phyloP scores from a whole-genome alignment of 2,888 invertebrate species.

The Stenoptilia bipunctidactyla region DNA sequence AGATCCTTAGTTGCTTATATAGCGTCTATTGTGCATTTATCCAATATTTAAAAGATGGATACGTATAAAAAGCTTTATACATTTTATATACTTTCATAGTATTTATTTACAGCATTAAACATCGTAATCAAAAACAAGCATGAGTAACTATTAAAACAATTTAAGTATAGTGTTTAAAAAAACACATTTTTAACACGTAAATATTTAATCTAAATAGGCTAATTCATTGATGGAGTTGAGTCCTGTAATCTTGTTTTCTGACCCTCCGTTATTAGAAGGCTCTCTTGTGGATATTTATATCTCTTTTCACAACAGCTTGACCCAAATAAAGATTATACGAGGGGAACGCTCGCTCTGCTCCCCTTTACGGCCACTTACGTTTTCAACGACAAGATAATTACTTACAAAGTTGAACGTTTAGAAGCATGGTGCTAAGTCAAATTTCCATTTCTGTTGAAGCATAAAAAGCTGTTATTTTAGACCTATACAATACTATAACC shows the following conservation, averaged over 20 bases:
- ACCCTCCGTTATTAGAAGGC: slow-evolving; percentile 18
- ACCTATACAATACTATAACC: slow-evolving; percentile 6
- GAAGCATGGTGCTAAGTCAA: neutral
- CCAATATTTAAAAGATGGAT: too few species aligned
- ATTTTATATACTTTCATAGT: too few species aligned
- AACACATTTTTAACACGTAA: too few species aligned
- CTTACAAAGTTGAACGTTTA: slow-evolving; percentile 14
- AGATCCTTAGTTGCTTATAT: too few species aligned
- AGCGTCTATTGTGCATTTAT: too few species aligned
- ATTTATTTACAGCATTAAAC: too few species aligned
- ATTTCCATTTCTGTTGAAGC: neutral
- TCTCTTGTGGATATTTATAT: slow-evolving; percentile 22
- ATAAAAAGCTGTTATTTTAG: slow-evolving; percentile 6
- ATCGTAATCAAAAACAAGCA: too few species aligned
- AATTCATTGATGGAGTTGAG: neutral
- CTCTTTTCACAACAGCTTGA: slow-evolving; percentile 26
- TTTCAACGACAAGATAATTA: slow-evolving; percentile 34
- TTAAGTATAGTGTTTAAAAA: too few species aligned
- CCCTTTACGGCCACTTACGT: slow-evolving; percentile 36
- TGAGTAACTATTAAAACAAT: too few species aligned
- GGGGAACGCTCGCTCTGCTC: slow-evolving; percentile 25
- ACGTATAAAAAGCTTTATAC: too few species aligned
- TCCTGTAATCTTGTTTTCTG: slow-evolving; percentile 16
- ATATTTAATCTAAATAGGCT: neutral
- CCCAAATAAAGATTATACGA: slow-evolving; percentile 29